These are phyloP conservation scores for Lepidurus couesii DNA, from an alignment of 1,140 invertebrate genomes.

Conservation along the genomic window DNA sequence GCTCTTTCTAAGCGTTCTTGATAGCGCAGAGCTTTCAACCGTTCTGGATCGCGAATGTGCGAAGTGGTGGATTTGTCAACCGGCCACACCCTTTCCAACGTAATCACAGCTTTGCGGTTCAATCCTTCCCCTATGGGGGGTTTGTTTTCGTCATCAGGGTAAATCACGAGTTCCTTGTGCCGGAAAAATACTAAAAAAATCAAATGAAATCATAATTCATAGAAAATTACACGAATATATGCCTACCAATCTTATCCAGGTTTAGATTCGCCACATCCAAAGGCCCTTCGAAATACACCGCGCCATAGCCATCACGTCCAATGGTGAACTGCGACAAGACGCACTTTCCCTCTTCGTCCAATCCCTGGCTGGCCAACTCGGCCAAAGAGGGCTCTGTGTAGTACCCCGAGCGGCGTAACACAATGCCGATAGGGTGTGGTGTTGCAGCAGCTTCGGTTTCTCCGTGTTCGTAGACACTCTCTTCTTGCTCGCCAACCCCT, in stretches of 20 bases:
- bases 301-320: constrained; percentile 84
- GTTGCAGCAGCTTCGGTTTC: constrained; percentile 33
- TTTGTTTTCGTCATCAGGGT: constrained; percentile 58
- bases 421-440: constrained; percentile 49
- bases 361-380: constrained; percentile 56
- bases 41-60: constrained; percentile 72
- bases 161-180: constrained; percentile 58
- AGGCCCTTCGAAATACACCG: constrained; percentile 78
- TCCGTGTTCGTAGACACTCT: constrained; percentile 33
- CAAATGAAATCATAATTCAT: not conserved
- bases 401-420: constrained; percentile 56
- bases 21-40: constrained; percentile 76
- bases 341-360: constrained; percentile 66
- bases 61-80: constrained; percentile 73
- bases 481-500: constrained; percentile 32
- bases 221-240: not conserved
- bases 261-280: constrained; percentile 85
- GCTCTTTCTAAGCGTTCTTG: constrained; percentile 75
- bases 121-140: constrained; percentile 76
- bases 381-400: constrained; percentile 77
- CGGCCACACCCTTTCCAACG: constrained; percentile 91
- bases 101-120: constrained; percentile 87
- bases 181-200: constrained; percentile 53
- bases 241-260: constrained; percentile 73
- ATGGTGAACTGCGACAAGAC: constrained; percentile 85